A percentile compares a stretch with the other conserved stretches of the same genome.
Evolutionary conservation across 2,888 invertebrate genomes (phyloP).

Genomic region (Alloscopus bannaensis): DNA sequence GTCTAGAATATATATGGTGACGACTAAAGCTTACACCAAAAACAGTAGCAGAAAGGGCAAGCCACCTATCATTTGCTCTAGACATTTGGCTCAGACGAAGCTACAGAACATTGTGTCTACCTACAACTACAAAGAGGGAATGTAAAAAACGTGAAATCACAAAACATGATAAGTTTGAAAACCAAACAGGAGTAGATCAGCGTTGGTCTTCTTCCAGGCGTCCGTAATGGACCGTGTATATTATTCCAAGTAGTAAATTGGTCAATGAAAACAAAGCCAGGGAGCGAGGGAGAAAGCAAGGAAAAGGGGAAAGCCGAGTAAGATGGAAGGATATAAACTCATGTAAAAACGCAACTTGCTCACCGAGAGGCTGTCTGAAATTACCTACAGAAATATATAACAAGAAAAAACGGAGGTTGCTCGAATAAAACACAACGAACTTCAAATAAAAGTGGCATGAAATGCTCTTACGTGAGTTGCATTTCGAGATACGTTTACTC

Average conservation of each 20-base stretch:
- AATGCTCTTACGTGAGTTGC: conserved; percentile 59
- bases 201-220: neutral
- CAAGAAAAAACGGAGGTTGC: conserved; percentile 38
- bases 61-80: no score
- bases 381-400: conserved; percentile 55
- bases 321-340: no score
- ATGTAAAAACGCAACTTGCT: conserved; percentile 11
- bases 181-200: conserved; percentile 47
- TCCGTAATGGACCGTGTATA: conserved; percentile 45
- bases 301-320: conserved; percentile 7
- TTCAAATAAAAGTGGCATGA: conserved; percentile 63
- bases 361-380: conserved; percentile 26
- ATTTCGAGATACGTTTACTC: conserved; percentile 43
- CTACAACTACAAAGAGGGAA: conserved; percentile 21
- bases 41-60: no score
- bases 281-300: conserved; percentile 28
- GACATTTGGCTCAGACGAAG: no score
- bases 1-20: neutral
- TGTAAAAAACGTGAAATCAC: conserved; percentile 43
- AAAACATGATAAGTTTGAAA: conserved; percentile 56
- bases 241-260: conserved; percentile 57
- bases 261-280: conserved; percentile 45
- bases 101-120: no score
- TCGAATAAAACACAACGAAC: conserved; percentile 55
- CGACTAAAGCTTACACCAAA: neutral